These are phyloP conservation scores for Dorcus parallelipipedus DNA, from an alignment of 2,888 invertebrate genomes.

Conservation along the genomic window DNA sequence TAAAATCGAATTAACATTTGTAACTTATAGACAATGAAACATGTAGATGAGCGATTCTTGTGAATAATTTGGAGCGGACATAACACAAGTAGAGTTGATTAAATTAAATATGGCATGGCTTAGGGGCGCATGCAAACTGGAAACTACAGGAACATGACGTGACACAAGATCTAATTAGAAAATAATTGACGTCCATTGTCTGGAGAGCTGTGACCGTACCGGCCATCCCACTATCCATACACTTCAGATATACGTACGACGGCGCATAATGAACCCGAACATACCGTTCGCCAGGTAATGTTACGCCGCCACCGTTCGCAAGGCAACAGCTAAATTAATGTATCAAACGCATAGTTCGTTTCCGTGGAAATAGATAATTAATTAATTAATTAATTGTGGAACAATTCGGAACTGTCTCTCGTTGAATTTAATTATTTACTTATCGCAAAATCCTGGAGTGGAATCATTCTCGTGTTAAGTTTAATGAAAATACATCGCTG, in stretches of 20 bases:
- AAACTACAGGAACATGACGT: conserved; percentile 26
- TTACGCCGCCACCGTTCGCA: too few species aligned
- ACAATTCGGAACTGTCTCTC: too few species aligned
- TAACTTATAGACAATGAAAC: too few species aligned
- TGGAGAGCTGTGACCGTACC: conserved; percentile 24
- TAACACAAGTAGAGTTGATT: conserved; percentile 8
- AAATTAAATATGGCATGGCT: conserved; percentile 22
- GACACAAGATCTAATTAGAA: conserved; percentile 31
- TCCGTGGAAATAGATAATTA: too few species aligned
- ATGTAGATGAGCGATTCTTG: not conserved
- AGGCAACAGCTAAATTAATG: too few species aligned
- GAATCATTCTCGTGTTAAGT: too few species aligned
- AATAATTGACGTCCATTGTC: conserved; percentile 31
- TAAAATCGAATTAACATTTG: too few species aligned
- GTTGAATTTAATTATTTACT: too few species aligned
- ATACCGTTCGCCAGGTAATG: conserved; percentile 3
- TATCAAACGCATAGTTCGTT: too few species aligned
- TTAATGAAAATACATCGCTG: too few species aligned
- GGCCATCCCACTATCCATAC: conserved; percentile 18
- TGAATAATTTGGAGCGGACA: not conserved
- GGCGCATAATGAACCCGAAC: conserved; percentile 19
- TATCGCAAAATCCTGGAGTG: too few species aligned
- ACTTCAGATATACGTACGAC: conserved; percentile 13
- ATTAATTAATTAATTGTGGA: too few species aligned
- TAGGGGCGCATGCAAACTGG: conserved; percentile 19